These are phyloP conservation scores for Picathartes gymnocephalus DNA, from an alignment of 2,113 vertebrate genomes.

Conservation along the genomic window DNA sequence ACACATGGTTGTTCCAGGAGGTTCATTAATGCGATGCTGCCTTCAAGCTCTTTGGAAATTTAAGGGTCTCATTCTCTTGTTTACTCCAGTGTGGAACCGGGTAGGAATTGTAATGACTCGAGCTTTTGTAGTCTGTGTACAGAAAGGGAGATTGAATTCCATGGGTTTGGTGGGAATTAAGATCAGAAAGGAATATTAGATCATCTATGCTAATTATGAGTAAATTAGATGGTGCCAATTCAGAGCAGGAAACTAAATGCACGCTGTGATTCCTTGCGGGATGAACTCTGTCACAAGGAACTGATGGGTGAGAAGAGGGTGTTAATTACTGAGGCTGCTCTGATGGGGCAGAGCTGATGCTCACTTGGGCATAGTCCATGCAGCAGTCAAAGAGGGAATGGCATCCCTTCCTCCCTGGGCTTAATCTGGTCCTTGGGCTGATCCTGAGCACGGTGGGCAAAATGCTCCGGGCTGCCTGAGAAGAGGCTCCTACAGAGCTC, in stretches of 20 bases:
- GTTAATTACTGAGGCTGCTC: neutral
- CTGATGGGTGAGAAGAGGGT: neutral
- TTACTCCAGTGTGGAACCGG: neutral
- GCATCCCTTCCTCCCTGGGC: neutral
- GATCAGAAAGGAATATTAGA: neutral
- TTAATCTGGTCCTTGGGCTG: neutral
- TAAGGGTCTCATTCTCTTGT: neutral
- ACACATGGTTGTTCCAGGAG: neutral
- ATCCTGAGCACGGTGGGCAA: accelerated
- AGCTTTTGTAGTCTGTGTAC: neutral
- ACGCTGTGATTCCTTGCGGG: neutral
- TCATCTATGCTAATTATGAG: neutral
- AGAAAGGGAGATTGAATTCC: neutral
- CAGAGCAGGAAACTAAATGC: neutral
- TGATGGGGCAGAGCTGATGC: neutral
- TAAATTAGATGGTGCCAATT: neutral
- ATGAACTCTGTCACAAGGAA: neutral
- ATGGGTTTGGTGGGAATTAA: neutral
- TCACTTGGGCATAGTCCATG: neutral
- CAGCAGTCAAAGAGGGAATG: neutral
- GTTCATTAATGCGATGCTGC: neutral
- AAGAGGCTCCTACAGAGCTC: neutral
- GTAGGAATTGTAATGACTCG: neutral
- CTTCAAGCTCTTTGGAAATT: neutral
- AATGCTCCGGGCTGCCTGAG: neutral